Conservation (phyloP, 2,888 invertebrate species). For the Synergus japonicus region DNA sequence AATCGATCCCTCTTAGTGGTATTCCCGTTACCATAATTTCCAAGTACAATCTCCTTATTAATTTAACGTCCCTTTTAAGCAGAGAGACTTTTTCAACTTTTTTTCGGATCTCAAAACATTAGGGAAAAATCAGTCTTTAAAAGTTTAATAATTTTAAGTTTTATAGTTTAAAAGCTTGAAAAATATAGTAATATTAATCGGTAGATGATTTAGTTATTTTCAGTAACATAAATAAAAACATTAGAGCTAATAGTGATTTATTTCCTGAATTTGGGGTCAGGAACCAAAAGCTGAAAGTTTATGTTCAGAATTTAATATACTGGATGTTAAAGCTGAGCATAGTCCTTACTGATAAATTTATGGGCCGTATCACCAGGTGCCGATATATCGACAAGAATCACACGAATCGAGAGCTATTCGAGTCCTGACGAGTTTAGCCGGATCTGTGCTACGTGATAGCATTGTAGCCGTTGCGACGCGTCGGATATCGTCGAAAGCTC, state of each 20-base stretch:
- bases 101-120: not conserved
- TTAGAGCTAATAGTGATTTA: not conserved
- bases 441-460: conserved; percentile 61
- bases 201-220: not conserved
- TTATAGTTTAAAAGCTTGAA: no score
- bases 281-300: not conserved
- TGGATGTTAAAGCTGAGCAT: not conserved
- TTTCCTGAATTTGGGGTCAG: not conserved
- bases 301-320: not conserved
- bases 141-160: not conserved
- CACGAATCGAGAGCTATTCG: conserved; percentile 29
- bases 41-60: conserved; percentile 25
- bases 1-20: conserved; percentile 37
- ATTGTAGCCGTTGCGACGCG: conserved; percentile 54
- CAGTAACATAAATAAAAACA: not conserved
- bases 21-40: conserved; percentile 36
- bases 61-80: not conserved
- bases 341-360: conserved; percentile 26
- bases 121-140: not conserved
- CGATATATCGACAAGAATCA: conserved; percentile 37
- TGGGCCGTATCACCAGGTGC: not conserved
- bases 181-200: no score
- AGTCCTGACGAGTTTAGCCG: conserved; percentile 50
- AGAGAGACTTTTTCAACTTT: not conserved
- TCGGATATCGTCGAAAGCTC: conserved; percentile 59